These are phyloP conservation scores for Menidia beryllina DNA, from an alignment of 2,113 vertebrate species.

Conservation along the genomic window DNA sequence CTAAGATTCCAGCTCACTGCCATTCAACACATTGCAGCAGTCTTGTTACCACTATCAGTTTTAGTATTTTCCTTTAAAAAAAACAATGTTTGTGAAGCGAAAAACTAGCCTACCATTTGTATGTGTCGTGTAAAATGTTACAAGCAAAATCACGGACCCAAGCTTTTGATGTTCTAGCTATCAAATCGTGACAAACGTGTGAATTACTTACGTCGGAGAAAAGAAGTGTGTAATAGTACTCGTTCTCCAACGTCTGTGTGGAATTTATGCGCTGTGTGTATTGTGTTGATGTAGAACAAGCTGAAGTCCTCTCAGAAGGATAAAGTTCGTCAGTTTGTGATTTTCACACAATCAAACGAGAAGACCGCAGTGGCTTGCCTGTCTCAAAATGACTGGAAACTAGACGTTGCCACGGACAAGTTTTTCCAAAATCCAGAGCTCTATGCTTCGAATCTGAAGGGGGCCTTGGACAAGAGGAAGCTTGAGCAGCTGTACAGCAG, in stretches of 20 bases:
- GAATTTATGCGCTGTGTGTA: constrained; percentile 9
- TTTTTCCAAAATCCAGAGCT: constrained; percentile 98
- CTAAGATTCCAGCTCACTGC: neutral
- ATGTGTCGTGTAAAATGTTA: neutral
- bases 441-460: constrained; percentile 93
- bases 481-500: constrained; percentile 96
- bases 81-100: neutral
- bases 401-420: constrained; percentile 99
- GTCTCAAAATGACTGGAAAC: constrained; percentile 99
- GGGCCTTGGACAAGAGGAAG: constrained; percentile 93
- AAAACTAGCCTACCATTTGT: neutral
- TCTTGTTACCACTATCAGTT: constrained; percentile 3
- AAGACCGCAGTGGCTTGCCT: constrained; percentile 97
- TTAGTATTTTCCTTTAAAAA: neutral
- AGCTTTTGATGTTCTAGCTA: neutral
- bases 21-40: constrained; percentile 24
- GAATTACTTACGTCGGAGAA: too few relatives aligned
- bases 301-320: constrained; percentile 99
- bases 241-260: neutral
- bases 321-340: constrained; percentile 99
- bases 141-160: too few relatives aligned
- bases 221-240: neutral
- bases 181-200: neutral
- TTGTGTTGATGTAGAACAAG: constrained; percentile 91
- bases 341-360: constrained; percentile 98